Conservation (phyloP, 2,113 vertebrate genomes). For the Saimiri boliviensis region DNA sequence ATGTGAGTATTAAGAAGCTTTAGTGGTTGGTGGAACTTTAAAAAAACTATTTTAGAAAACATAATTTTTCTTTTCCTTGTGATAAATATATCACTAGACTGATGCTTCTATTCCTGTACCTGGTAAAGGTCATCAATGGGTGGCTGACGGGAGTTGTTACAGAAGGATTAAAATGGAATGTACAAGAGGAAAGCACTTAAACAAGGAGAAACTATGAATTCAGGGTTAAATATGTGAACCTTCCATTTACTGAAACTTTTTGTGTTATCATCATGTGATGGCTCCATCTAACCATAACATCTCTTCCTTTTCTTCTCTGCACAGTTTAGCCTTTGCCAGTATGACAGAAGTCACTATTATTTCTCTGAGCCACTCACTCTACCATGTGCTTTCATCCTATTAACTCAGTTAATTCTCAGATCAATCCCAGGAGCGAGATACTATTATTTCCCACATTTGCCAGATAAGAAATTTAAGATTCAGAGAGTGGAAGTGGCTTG, state of each 20-base stretch:
- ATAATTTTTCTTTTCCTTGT: not conserved
- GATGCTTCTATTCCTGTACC: not conserved
- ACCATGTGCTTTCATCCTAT: not conserved
- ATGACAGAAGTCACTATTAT: not conserved
- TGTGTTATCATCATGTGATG: rapidly evolving
- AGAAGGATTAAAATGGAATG: not conserved
- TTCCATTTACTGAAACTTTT: not conserved
- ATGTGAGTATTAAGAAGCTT: not conserved
- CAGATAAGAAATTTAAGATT: not conserved
- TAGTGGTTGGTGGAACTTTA: not conserved
- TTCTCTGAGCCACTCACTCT: not conserved
- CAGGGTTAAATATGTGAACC: not conserved
- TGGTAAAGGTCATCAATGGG: not conserved
- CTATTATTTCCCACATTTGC: not conserved
- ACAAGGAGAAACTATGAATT: not conserved
- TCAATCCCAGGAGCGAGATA: not conserved
- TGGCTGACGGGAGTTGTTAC: rapidly evolving
- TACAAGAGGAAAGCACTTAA: not conserved
- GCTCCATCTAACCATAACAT: not conserved
- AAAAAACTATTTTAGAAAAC: not conserved
- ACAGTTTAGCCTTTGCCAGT: not conserved
- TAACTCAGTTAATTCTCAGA: not conserved
- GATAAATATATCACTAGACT: not conserved
- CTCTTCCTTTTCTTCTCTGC: not conserved
- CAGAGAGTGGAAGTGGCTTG: not conserved